Percentiles rank a stretch among this genome's conserved stretches.
Evolutionary conservation across 2,888 invertebrate genomes (phyloP).

Genomic region (Taenaris catops): DNA sequence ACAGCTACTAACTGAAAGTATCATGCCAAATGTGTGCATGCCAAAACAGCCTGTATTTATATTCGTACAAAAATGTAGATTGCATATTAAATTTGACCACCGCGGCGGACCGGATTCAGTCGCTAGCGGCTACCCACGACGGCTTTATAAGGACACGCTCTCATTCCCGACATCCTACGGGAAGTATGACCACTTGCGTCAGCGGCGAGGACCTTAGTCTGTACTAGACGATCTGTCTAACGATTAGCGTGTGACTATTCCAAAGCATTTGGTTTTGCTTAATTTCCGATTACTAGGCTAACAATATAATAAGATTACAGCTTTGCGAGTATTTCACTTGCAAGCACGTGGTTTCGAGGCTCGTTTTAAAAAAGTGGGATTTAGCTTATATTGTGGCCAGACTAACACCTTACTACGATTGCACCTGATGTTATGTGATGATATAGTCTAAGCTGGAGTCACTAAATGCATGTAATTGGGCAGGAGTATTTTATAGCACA

Average conservation of each 20-base stretch:
- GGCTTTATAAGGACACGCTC: conserved; percentile 75
- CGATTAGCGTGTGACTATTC: conserved; percentile 32
- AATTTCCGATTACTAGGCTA: no score
- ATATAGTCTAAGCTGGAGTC: no score
- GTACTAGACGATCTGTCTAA: conserved; percentile 61
- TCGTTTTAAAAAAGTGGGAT: no score
- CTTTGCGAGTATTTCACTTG: no score
- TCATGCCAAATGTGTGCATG: conserved; percentile 29
- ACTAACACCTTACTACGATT: no score
- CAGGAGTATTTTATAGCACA: no score
- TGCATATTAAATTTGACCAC: conserved; percentile 25
- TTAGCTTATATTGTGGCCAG: no score
- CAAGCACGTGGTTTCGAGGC: no score
- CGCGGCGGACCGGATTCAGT: conserved; percentile 27
- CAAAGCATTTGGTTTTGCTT: no score
- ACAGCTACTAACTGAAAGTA: conserved; percentile 3
- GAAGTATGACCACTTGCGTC: conserved; percentile 68
- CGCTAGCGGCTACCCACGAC: conserved; percentile 28
- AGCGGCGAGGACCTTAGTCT: conserved; percentile 58
- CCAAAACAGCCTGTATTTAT: conserved; percentile 11
- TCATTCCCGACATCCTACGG: conserved; percentile 77
- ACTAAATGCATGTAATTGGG: no score
- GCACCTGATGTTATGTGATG: no score
- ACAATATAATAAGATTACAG: no score
- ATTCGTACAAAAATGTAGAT: conserved; percentile 19